phyloP scores from a whole-genome alignment of 2,888 invertebrate genomes.

The Tiliacea aurago region DNA sequence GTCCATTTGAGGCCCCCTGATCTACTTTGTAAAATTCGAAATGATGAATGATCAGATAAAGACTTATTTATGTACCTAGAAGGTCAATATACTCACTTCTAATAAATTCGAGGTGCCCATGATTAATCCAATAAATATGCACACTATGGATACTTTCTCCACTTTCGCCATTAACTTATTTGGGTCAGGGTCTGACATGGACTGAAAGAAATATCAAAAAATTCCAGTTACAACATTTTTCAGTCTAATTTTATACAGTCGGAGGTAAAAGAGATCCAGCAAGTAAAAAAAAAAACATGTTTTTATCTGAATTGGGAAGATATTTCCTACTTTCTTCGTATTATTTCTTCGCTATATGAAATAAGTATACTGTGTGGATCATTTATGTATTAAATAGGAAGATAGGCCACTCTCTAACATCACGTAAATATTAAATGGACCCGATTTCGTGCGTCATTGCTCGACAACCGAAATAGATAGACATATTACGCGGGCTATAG shows the following conservation, averaged over 20 bases:
- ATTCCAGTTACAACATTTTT: slow-evolving; percentile 6
- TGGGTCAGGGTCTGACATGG: slow-evolving; percentile 73
- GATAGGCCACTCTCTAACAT: no score
- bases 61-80: background rate
- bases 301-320: background rate
- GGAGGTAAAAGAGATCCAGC: background rate
- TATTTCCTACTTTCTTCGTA: background rate
- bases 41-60: background rate
- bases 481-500: no score
- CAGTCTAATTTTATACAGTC: background rate
- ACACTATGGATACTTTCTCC: slow-evolving; percentile 66
- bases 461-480: no score
- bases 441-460: no score
- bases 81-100: slow-evolving; percentile 66
- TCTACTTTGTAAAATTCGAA: background rate
- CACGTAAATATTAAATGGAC: no score
- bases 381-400: no score
- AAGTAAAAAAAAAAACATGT: background rate
- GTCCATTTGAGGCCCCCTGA: no score
- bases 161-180: slow-evolving; percentile 72
- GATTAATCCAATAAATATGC: slow-evolving; percentile 71
- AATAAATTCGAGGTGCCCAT: slow-evolving; percentile 73
- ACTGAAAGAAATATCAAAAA: slow-evolving; percentile 63
- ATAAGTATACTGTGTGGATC: no score
- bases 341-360: background rate